A percentile compares a stretch with the other conserved stretches of the same genome.
Evolutionary conservation across 2,797 vertebrate species (phyloP).

Genomic region (Hoplostethus mediterraneus): DNA sequence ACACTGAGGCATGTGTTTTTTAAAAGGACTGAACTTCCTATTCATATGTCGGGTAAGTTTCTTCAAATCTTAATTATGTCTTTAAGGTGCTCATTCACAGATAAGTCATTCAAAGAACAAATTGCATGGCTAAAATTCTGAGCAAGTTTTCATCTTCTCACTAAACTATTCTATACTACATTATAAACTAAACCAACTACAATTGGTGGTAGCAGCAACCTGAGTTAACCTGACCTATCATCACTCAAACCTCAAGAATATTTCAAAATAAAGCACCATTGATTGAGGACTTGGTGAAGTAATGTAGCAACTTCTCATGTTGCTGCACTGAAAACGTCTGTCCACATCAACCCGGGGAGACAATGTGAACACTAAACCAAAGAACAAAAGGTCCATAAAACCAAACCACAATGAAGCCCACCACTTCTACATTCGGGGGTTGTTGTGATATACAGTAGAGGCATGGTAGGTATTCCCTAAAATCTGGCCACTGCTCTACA

Average conservation of each 20-base stretch:
- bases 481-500: constrained; percentile 30
- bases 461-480: constrained; percentile 7
- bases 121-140: no score
- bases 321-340: constrained; percentile 18
- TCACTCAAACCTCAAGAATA: not conserved
- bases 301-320: not conserved
- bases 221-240: no score
- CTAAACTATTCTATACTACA: not conserved
- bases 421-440: constrained; percentile 35
- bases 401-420: constrained; percentile 43
- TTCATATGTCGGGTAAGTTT: not conserved
- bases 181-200: no score
- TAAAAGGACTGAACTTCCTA: not conserved
- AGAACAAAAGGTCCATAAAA: constrained; percentile 76
- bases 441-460: constrained; percentile 39
- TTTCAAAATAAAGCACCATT: not conserved
- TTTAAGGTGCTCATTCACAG: no score
- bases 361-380: constrained; percentile 56
- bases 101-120: not conserved
- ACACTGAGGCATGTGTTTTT: not conserved
- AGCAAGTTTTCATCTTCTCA: not conserved
- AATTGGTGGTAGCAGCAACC: no score
- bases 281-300: not conserved
- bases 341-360: constrained; percentile 33
- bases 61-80: not conserved